phyloP scores from a whole-genome alignment of 2,888 invertebrate genomes.

The Corbicula japonica region DNA sequence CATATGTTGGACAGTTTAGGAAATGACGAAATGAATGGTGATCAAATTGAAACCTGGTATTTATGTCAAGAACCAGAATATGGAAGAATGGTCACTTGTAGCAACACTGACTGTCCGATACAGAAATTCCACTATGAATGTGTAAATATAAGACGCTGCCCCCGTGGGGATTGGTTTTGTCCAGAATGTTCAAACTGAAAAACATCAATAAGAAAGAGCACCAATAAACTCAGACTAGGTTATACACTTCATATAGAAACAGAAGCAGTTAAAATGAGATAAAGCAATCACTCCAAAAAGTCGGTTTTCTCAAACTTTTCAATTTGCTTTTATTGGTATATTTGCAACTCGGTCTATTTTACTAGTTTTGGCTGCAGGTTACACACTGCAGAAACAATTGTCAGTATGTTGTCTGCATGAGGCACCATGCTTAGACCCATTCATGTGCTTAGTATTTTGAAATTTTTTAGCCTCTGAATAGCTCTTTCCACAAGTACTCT shows the following conservation, averaged over 20 bases:
- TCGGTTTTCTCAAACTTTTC: too few relatives aligned
- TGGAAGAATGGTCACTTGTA: constrained; percentile 56
- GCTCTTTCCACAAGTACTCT: constrained; percentile 49
- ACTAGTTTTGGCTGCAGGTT: constrained; percentile 40
- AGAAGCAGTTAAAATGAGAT: too few relatives aligned
- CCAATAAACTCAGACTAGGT: neutral
- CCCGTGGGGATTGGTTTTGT: constrained; percentile 2
- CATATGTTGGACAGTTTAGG: too few relatives aligned
- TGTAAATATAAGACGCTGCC: constrained; percentile 31
- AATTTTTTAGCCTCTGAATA: constrained; percentile 39
- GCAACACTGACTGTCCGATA: constrained; percentile 33
- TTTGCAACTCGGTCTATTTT: too few relatives aligned
- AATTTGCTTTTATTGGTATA: too few relatives aligned
- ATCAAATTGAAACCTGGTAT: constrained; percentile 29
- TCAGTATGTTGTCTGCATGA: constrained; percentile 36
- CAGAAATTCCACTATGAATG: constrained; percentile 60
- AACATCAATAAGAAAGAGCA: neutral
- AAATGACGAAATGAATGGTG: too few relatives aligned
- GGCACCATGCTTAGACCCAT: constrained; percentile 35
- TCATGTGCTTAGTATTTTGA: constrained; percentile 14
- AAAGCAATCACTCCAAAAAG: too few relatives aligned
- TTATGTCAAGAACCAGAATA: constrained; percentile 52
- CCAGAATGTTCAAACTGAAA: neutral
- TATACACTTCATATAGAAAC: too few relatives aligned
- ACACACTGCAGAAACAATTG: constrained; percentile 38